Conservation (phyloP, 2,888 invertebrate genomes). For the Criorhina ranunculi region DNA sequence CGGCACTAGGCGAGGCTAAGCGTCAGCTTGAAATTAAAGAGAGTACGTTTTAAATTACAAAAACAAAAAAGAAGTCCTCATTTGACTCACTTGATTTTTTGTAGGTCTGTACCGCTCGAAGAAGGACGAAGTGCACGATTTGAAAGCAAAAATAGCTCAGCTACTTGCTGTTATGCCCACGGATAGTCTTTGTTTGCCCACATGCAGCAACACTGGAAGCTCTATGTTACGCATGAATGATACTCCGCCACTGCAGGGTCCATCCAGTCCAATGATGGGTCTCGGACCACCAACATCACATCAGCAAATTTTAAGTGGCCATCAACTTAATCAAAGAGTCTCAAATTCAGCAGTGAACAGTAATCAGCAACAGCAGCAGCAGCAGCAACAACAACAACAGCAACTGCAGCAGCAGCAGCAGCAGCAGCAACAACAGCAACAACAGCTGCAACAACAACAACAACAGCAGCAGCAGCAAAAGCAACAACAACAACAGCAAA, state of each 20-base stretch:
- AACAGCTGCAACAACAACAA: conserved; percentile 73
- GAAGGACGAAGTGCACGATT: conserved; percentile 95
- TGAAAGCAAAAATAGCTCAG: conserved; percentile 96
- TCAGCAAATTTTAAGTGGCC: conserved; percentile 79
- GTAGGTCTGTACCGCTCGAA: conserved; percentile 92
- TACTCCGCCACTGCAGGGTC: conserved; percentile 83
- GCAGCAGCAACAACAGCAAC: conserved; percentile 76
- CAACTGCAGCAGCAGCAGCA: conserved; percentile 76
- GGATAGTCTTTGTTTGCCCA: conserved; percentile 87
- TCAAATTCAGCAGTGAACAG: conserved; percentile 56
- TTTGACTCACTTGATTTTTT: too few relatives aligned
- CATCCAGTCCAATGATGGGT: conserved; percentile 84
- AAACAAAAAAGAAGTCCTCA: too few relatives aligned
- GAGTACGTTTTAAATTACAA: conserved; percentile 89
- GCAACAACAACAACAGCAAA: conserved; percentile 77
- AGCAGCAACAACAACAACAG: conserved; percentile 70
- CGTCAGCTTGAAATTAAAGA: conserved; percentile 94
- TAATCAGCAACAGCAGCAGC: conserved; percentile 67
- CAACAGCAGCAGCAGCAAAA: conserved; percentile 73
- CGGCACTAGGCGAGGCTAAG: conserved; percentile 97
- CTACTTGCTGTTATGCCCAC: conserved; percentile 94
- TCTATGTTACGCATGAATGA: conserved; percentile 87
- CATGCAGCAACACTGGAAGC: conserved; percentile 86
- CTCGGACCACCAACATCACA: conserved; percentile 78
- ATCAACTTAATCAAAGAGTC: conserved; percentile 79